Evolutionary conservation across 2,888 invertebrate species (phyloP), one percentile per base, ranked within the genome.

Genomic region (Sceliomorpha sp.): DNA sequence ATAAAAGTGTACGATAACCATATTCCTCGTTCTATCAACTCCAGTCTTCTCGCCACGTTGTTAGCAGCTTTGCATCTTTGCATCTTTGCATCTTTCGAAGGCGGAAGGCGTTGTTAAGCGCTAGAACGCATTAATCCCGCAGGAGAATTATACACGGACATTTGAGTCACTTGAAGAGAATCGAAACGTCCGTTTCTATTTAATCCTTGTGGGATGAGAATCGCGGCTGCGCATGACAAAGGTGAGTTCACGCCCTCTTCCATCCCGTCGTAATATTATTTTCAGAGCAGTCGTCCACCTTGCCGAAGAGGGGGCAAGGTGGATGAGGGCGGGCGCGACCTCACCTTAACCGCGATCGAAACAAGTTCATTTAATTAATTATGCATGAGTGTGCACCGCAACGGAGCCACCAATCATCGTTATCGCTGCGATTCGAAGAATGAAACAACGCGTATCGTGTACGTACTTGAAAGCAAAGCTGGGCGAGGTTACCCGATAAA

Each of bases 311-410:
- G 36, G 27, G 12, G 6, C 5, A n/a, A n/a, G n/a, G n/a, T 20
- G 3, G 20, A 20, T 5, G 20, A 20, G 17, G 75, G 72, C 74
- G 77, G 60, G 71, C 62, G 66, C 75, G 77, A 77, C 74, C 74
- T 77, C 66, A 74, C 73, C 73, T 72, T 71, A 45, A 69, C 68
- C 73, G 77, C 79, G 75, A 79, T 80, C 80, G 78, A 75, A 78
- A 79, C 76, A 77, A 78, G 77, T 76, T 77, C 80, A 74, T 83
- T 84, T 82, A 83, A 84, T 83, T 83, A 83, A 84, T 84, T 83
- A 84, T 84, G 80, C 77, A 83, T 76, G 78, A 79, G 81, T 63
- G 60, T 72, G 74, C 59, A 44, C 47, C 47, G 53, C 72, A 59
- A 64, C 71, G 42, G 70, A 64, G 64, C 70, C 72, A 76, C 77